phyloP scores from a whole-genome alignment of 2,888 invertebrate species.

The Embidobia sp. region DNA sequence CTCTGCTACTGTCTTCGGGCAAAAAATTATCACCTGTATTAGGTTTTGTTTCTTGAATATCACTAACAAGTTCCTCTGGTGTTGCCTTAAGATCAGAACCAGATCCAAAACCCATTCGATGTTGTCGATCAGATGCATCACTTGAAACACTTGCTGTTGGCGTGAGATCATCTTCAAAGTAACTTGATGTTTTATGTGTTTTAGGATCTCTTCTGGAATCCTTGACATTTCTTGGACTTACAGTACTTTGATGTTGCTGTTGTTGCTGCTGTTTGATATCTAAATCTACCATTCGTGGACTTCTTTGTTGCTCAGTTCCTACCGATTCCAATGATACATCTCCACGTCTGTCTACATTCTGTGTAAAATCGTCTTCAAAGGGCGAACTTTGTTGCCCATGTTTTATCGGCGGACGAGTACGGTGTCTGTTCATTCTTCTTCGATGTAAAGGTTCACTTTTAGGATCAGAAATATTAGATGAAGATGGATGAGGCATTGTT shows the following conservation, averaged over 20 bases:
- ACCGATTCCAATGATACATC: conserved; percentile 71
- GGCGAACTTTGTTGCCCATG: conserved; percentile 82
- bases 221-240: conserved; percentile 72
- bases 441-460: conserved; percentile 78
- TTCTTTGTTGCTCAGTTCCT: conserved; percentile 67
- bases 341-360: conserved; percentile 79
- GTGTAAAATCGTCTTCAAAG: conserved; percentile 85
- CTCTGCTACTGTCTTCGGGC: conserved; percentile 71
- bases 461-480: conserved; percentile 67
- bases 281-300: conserved; percentile 68
- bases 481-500: conserved; percentile 27
- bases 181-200: conserved; percentile 71
- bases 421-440: conserved; percentile 77
- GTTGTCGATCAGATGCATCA: conserved; percentile 75
- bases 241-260: too few species aligned
- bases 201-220: conserved; percentile 71
- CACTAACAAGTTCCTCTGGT: conserved; percentile 74
- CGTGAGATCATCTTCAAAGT: conserved; percentile 85
- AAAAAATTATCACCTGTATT: conserved; percentile 70
- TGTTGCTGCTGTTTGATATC: conserved; percentile 67
- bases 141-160: conserved; percentile 80
- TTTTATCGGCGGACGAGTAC: conserved; percentile 70
- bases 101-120: conserved; percentile 67
- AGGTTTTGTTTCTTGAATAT: conserved; percentile 67
- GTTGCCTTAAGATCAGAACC: conserved; percentile 75